Evolutionary conservation across 2,797 vertebrate genomes (phyloP).

Genomic region (Manis javanica): DNA sequence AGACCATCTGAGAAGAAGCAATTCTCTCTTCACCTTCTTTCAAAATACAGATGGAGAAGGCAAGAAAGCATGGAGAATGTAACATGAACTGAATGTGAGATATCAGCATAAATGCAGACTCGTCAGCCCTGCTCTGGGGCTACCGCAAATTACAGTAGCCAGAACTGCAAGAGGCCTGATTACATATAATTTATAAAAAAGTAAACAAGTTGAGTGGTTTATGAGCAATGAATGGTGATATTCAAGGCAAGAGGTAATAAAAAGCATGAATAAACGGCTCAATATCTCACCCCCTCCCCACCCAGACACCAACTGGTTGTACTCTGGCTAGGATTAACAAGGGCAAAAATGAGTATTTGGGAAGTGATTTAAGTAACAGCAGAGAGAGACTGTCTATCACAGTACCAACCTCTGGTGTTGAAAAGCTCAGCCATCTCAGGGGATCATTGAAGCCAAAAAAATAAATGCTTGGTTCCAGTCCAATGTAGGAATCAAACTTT

Average conservation of each 20-base stretch:
- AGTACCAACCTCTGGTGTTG: background rate
- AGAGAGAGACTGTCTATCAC: background rate
- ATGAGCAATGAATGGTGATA: conserved; percentile 70
- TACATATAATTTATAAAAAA: conserved; percentile 81
- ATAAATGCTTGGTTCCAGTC: background rate
- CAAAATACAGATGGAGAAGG: background rate
- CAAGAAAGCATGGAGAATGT: background rate
- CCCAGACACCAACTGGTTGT: conserved; percentile 57
- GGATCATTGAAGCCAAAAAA: background rate
- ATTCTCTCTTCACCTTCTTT: background rate
- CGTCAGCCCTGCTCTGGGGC: conserved; percentile 67
- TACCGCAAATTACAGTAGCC: conserved; percentile 77
- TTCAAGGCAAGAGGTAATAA: conserved; percentile 77
- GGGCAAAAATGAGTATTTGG: background rate
- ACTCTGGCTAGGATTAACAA: background rate
- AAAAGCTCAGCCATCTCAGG: background rate
- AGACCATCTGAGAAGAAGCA: background rate
- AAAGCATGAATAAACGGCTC: conserved; percentile 75
- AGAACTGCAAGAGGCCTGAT: conserved; percentile 74
- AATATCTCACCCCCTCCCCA: conserved; percentile 24
- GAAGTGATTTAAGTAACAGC: conserved; percentile 33
- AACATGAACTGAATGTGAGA: background rate
- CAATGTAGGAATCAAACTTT: background rate
- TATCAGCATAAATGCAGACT: conserved; percentile 72
- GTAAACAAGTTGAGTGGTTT: conserved; percentile 74